Evolutionary conservation across 2,113 vertebrate species (phyloP), one percentile per base, ranked within the genome.

Genomic region (Muntiacus muntjak): DNA sequence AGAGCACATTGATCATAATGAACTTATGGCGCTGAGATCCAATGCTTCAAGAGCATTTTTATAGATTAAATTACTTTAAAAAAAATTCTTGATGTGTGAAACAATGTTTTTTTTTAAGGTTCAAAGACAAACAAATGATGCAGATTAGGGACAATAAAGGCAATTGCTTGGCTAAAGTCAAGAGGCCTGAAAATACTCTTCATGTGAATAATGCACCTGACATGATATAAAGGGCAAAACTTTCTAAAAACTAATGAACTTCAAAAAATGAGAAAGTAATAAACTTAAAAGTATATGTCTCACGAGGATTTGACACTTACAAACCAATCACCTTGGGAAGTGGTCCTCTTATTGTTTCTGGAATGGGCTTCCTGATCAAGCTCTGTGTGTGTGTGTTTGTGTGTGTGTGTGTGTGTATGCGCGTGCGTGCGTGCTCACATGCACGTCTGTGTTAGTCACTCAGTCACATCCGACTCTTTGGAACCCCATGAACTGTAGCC

Each of bases 391-490:
- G n/a, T 36, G 64, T 21, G n/a, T 7, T 6, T 3, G 6, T 7
- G 60, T 28, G 28, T 2, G 60, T 7, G 14, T 3, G 62, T 15
- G 14, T 14, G 58, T 60, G 58, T 28, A 5, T 60, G 58, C 14
- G 8, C 16, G 1, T 23, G 0, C 33, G 10, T 3, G 13, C 6
- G 6, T 54, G 4, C 2, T 9, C 17, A n/a, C 0, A 2, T 71
- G 62, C 16, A n/a, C 4, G 0, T n/a, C 10, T 71, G 10, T 40
- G 36, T 74, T 40, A 40, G 10, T 74, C 57, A 58, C 57, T 58
- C 57, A 58, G 57, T 58, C 23, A 43, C 1, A 3, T 76, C 40
- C 7, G 6, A 76, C 23, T 43, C 71, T 76, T 15, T 76, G 71
- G 12, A 14, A 76, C 23, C 40, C 71, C 71, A 76, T 76, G 40